A percentile compares a stretch with the other conserved stretches of the same genome.
phyloP scores from a whole-genome alignment of 2,888 invertebrate genomes.

The Philonicus albiceps region DNA sequence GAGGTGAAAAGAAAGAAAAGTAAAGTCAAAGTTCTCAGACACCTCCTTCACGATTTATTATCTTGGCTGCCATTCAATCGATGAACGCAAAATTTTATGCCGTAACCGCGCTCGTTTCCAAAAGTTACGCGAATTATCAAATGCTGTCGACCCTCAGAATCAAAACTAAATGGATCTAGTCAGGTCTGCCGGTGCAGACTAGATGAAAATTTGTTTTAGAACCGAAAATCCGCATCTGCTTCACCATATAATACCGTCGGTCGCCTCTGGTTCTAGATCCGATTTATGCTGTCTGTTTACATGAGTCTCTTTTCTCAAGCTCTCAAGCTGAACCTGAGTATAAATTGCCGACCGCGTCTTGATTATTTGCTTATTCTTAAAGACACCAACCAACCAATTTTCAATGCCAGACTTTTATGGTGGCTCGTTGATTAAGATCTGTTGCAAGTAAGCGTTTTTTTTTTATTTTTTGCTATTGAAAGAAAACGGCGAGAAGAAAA shows the following conservation, averaged over 20 bases:
- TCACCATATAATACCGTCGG: not conserved
- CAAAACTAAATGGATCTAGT: not conserved
- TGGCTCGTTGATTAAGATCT: conserved; percentile 13
- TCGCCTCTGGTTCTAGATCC: not conserved
- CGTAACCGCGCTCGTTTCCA: conserved; percentile 17
- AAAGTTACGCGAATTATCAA: conserved; percentile 15
- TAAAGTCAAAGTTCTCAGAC: not conserved
- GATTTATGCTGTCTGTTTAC: not conserved
- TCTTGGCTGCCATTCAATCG: conserved; percentile 7
- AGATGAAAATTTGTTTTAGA: not conserved
- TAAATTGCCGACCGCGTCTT: not conserved
- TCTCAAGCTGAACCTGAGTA: not conserved
- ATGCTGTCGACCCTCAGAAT: conserved; percentile 24
- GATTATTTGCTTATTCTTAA: conserved; percentile 30
- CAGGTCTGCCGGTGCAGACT: not conserved
- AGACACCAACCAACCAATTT: conserved; percentile 13
- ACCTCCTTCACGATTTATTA: not conserved
- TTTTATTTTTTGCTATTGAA: not conserved
- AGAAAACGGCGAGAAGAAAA: not conserved
- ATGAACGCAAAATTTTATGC: conserved; percentile 16
- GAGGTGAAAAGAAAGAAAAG: not conserved
- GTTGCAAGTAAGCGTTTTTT: conserved; percentile 3
- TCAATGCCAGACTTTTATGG: conserved; percentile 28
- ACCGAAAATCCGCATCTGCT: not conserved
- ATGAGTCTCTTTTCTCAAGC: not conserved